A percentile compares a stretch with the other conserved stretches of the same genome.
Evolutionary conservation across 1,140 invertebrate genomes (phyloP).

Genomic region (Grapholita molesta): DNA sequence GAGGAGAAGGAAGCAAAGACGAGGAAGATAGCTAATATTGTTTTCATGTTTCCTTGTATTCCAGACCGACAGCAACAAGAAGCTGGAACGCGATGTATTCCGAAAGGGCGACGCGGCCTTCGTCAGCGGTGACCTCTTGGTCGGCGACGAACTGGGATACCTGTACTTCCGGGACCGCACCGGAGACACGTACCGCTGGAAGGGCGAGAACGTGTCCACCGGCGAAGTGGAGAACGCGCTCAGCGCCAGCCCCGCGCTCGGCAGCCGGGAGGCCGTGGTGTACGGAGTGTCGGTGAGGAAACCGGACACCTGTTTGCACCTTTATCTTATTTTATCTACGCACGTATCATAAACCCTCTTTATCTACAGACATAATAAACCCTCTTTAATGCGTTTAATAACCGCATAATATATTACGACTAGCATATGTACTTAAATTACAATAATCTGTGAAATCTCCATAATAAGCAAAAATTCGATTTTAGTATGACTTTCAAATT

Average conservation of each 20-base stretch:
- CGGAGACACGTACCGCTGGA: conserved; percentile 93
- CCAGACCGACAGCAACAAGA: conserved; percentile 88
- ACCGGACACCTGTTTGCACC: too few relatives aligned
- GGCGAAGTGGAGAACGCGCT: conserved; percentile 92
- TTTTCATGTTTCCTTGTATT: conserved; percentile 7
- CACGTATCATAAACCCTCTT: too few relatives aligned
- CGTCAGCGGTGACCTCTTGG: conserved; percentile 90
- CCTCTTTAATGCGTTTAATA: too few relatives aligned
- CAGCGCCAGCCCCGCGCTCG: conserved; percentile 85
- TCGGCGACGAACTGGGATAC: conserved; percentile 90
- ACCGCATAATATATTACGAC: too few relatives aligned
- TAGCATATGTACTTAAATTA: too few relatives aligned
- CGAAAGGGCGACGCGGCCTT: conserved; percentile 90
- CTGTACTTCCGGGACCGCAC: conserved; percentile 93
- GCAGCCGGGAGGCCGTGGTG: conserved; percentile 80
- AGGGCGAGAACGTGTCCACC: conserved; percentile 94
- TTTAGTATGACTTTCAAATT: too few relatives aligned
- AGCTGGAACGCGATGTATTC: conserved; percentile 90
- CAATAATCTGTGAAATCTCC: too few relatives aligned
- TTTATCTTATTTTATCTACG: neutral
- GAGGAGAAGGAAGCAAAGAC: too few relatives aligned
- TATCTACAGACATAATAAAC: too few relatives aligned
- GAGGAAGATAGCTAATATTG: neutral
- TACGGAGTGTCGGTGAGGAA: conserved; percentile 90
- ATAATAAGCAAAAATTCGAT: too few relatives aligned